Evolutionary conservation across 2,797 vertebrate genomes (phyloP).

Genomic region (Pseudochirops cupreus): DNA sequence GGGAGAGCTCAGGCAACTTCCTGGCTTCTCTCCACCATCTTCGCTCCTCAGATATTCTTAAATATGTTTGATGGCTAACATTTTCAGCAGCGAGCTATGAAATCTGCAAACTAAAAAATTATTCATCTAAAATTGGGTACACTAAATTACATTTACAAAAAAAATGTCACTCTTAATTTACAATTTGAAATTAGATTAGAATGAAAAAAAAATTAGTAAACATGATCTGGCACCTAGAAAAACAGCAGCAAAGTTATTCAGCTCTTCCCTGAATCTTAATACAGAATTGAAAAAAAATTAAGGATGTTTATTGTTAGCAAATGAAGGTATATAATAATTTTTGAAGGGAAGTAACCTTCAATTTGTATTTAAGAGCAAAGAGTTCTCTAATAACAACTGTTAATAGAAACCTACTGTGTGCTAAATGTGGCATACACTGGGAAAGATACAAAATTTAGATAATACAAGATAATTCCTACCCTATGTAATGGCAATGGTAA

Average conservation of each 20-base stretch:
- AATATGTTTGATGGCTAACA: constrained; percentile 77
- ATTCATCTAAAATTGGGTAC: constrained; percentile 39
- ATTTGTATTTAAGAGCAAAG: neutral
- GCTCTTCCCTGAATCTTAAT: no score
- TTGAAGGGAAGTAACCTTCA: neutral
- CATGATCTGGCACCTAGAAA: neutral
- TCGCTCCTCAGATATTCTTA: constrained; percentile 69
- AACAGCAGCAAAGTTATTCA: neutral
- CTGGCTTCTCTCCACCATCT: no score
- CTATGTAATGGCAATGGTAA: no score
- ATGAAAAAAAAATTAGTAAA: neutral
- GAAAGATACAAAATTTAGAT: neutral
- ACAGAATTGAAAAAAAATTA: neutral
- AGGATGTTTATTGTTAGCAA: neutral
- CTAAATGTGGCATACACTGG: neutral
- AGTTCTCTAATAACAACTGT: neutral
- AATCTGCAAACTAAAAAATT: constrained; percentile 66
- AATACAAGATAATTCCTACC: neutral
- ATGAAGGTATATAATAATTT: neutral
- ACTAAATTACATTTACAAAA: constrained; percentile 62
- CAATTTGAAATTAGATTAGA: neutral
- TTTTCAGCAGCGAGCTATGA: constrained; percentile 75
- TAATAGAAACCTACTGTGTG: neutral
- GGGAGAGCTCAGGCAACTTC: no score
- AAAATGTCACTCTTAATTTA: constrained; percentile 67